Conservation (phyloP, 2,888 invertebrate species). For the Lasioglossum malachurum region DNA sequence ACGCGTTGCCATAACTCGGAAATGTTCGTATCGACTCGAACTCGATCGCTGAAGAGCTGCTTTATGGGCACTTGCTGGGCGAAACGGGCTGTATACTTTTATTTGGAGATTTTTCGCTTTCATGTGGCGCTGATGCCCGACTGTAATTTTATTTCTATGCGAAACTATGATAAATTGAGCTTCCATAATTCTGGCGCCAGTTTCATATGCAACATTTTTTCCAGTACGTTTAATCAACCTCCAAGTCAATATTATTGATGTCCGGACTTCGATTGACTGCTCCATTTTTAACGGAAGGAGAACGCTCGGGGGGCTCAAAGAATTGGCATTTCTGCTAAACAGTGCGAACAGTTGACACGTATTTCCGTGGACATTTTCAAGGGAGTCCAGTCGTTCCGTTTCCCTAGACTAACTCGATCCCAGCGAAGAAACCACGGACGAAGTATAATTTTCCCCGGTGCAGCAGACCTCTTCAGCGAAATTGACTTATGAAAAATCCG, state of each 20-base stretch:
- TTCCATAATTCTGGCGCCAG: background rate
- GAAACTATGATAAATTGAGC: background rate
- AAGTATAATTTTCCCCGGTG: background rate
- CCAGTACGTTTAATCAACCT: background rate
- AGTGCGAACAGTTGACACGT: background rate
- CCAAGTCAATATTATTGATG: no score
- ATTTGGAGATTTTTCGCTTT: background rate
- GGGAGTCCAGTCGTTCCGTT: background rate
- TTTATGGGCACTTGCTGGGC: background rate
- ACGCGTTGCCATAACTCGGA: constrained; percentile 16
- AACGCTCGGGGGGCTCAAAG: background rate
- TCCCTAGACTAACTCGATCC: background rate
- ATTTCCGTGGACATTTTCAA: background rate
- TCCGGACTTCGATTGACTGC: no score
- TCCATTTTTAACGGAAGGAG: background rate
- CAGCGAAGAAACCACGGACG: background rate
- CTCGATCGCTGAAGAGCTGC: background rate
- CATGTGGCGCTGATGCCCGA: background rate
- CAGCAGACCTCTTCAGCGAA: constrained; percentile 8
- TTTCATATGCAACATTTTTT: background rate
- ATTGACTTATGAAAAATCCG: constrained; percentile 11
- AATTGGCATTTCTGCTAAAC: background rate
- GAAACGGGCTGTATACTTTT: background rate
- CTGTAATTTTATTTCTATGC: background rate
- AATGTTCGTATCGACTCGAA: background rate